Evolutionary conservation across 1,140 invertebrate species (phyloP).

Genomic region (Eriosoma lanigerum): DNA sequence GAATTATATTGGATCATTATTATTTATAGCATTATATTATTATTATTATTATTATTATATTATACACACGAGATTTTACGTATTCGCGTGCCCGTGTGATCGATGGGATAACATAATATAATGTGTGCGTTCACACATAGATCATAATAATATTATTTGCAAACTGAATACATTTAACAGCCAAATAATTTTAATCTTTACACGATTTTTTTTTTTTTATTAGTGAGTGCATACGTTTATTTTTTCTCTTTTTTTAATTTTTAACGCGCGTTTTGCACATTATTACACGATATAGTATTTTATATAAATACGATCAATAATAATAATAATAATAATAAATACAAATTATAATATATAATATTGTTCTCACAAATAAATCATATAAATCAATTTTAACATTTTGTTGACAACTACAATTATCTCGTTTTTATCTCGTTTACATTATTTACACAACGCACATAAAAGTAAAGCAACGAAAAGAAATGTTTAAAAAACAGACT

Average conservation of each 20-base stretch:
- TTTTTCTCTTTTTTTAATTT: not conserved
- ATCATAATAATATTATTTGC: not conserved
- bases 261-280: not conserved
- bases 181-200: not conserved
- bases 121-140: not conserved
- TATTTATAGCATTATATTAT: too few species aligned
- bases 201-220: not conserved
- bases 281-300: not conserved
- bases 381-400: not conserved
- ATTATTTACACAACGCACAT: too few species aligned
- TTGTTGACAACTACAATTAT: too few species aligned
- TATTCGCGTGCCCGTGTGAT: constrained; percentile 31
- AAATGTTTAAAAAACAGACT: too few species aligned
- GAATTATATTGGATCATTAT: constrained; percentile 29
- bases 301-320: too few species aligned
- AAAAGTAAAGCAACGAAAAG: too few species aligned
- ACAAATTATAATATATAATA: too few species aligned
- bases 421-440: too few species aligned
- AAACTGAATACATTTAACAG: constrained; percentile 29
- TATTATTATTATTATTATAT: too few species aligned
- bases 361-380: not conserved
- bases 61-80: constrained; percentile 1
- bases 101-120: constrained; percentile 16
- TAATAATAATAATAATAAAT: too few species aligned
- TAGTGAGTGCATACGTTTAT: not conserved